These are phyloP conservation scores for Malurus cyaneus DNA, from an alignment of 2,113 vertebrate species.

Conservation along the genomic window DNA sequence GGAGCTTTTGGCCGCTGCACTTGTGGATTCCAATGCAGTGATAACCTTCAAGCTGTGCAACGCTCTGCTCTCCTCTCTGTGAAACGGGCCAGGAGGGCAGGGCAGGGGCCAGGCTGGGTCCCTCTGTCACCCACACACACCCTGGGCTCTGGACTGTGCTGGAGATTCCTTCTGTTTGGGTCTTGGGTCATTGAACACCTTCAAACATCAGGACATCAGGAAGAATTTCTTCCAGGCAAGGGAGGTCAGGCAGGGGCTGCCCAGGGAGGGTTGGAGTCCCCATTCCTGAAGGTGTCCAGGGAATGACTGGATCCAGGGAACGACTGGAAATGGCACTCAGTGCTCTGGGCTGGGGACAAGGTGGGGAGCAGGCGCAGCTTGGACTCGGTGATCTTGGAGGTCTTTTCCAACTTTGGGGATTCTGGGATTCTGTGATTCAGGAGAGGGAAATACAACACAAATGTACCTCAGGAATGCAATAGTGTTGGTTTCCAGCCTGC, in stretches of 20 bases:
- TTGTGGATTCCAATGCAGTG: background rate
- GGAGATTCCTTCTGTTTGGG: accelerated
- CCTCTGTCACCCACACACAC: accelerated
- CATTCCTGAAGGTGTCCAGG: background rate
- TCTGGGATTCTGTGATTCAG: background rate
- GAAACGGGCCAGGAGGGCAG: background rate
- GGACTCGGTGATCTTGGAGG: background rate
- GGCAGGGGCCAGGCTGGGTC: background rate
- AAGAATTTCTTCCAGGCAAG: background rate
- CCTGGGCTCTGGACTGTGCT: accelerated
- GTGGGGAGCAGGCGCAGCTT: accelerated
- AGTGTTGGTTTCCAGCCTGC: background rate
- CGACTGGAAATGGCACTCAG: background rate
- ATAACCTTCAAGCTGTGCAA: background rate
- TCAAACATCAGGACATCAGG: background rate
- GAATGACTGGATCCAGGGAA: background rate
- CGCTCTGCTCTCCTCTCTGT: background rate
- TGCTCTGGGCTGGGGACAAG: background rate
- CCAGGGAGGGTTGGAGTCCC: background rate
- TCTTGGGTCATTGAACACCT: background rate
- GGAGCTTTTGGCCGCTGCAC: background rate
- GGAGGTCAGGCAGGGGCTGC: background rate
- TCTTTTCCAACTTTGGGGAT: background rate
- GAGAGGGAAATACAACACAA: background rate
- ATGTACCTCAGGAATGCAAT: background rate